Evolutionary conservation across 1,140 invertebrate species (phyloP), one percentile per base, ranked within the genome.

Genomic region (Lerema accius): DNA sequence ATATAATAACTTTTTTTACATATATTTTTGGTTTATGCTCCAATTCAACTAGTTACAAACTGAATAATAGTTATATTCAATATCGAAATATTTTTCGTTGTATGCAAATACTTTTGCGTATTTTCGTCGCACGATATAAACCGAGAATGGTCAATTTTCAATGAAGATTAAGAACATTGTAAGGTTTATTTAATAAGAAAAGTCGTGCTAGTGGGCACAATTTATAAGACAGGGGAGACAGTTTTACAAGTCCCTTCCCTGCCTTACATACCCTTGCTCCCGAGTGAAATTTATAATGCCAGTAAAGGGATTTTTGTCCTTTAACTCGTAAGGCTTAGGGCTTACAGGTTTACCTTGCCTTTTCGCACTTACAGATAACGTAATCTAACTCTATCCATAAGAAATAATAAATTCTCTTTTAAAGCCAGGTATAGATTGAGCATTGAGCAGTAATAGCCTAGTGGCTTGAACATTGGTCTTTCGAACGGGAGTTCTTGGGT

Each of bases 201-300:
- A 37, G 35, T 37, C 10, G 35, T 37, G 35, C 2, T 37, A 37
- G 35, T 37, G 35, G 35, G n/a, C 35, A 37, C 35, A 37, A 37
- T 37, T 37, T 37, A 37, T 37, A 37, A 37, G 35, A 37, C 35
- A 37, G n/a, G 35, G 35, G n/a, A 37, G n/a, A 37, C 35, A 37
- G 35, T 11, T 37, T 37, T 37, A 37, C 10, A 37, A 37, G 35
- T 11, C 35, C 35, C 35, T 37, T 37, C n/a, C 35, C n/a, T 37
- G 35, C 35, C 35, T 37, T 11, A 11, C n/a, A 37, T 37, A 37
- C 28, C 28, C 28, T 32, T 4, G 9, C 28, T 32, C 4, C 28
- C 4, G 28, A 32, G 4, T 32, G 1, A 32, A 32, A 32, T 4
- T 32, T 32, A 32, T 32, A 9, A 32, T 32, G 4, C 28, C 28